Conservation (phyloP, 2,113 vertebrate species). For the Calypte anna region DNA sequence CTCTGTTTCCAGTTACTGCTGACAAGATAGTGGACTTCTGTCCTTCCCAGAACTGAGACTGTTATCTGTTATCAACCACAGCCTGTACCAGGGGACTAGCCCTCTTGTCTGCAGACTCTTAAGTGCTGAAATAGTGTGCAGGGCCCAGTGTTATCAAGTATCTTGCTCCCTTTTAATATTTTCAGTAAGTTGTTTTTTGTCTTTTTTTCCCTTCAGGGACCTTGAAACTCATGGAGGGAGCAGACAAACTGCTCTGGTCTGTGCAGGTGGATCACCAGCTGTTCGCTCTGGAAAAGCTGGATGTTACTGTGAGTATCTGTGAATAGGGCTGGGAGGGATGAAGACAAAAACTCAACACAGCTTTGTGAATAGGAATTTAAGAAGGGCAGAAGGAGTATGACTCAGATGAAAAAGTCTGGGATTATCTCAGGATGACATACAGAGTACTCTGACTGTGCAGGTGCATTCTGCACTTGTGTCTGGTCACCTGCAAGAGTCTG, state of each 20-base stretch:
- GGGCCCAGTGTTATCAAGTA: neutral
- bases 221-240: slow-evolving; percentile 93
- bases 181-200: neutral
- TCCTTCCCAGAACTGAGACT: neutral
- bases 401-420: neutral
- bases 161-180: neutral
- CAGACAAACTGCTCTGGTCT: slow-evolving; percentile 93
- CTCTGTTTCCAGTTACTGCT: neutral
- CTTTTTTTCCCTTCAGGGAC: slow-evolving; percentile 79
- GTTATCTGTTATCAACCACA: neutral
- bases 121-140: neutral
- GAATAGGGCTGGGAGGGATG: neutral
- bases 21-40: neutral
- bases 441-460: neutral
- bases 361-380: neutral
- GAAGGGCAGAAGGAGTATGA: neutral
- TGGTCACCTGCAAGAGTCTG: neutral
- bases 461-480: neutral
- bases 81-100: neutral
- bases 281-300: slow-evolving; percentile 94
- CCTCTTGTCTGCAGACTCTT: neutral
- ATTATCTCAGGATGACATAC: neutral
- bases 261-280: slow-evolving; percentile 98
- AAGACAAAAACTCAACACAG: neutral
- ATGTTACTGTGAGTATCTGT: slow-evolving; percentile 88